Conservation (phyloP, 2,888 invertebrate species). For the Dysmachus trigonus region DNA sequence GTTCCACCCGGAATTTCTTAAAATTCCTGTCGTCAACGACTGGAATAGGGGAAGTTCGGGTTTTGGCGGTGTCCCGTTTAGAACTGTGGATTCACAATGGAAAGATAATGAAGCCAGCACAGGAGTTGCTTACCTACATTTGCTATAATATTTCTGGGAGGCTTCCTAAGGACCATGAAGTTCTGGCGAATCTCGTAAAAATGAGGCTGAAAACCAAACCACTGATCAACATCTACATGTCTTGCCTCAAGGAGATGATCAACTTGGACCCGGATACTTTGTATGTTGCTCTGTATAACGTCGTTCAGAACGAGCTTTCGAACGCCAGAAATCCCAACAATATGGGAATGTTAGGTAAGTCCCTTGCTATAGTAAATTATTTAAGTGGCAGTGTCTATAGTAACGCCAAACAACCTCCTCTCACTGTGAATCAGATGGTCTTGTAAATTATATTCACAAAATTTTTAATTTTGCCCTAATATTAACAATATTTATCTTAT, state of each 20-base stretch:
- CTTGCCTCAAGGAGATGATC: conserved; percentile 91
- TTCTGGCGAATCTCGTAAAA: conserved; percentile 85
- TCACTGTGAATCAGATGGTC: no score
- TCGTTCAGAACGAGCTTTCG: conserved; percentile 94
- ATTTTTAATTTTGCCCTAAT: no score
- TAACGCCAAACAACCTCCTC: no score
- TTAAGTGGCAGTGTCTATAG: no score
- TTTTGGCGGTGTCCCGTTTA: conserved; percentile 68
- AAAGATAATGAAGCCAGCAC: conserved; percentile 90
- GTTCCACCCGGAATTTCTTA: conserved; percentile 88
- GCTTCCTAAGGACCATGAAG: conserved; percentile 74
- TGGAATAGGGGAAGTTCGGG: conserved; percentile 80
- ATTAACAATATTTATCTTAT: no score
- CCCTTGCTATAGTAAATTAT: no score
- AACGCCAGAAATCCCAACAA: conserved; percentile 93
- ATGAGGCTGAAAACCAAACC: conserved; percentile 94
- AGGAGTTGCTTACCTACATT: conserved; percentile 89
- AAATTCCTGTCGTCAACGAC: conserved; percentile 84
- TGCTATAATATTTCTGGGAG: conserved; percentile 87
- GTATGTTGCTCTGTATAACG: conserved; percentile 85
- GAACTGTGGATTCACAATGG: conserved; percentile 97
- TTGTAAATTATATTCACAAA: no score
- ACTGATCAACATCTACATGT: conserved; percentile 86
- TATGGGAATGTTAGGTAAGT: conserved; percentile 79
- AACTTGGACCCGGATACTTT: conserved; percentile 84